Base-by-base conservation (phyloP, 2,888 invertebrate species). In the Micoletzkya japonica region DNA sequence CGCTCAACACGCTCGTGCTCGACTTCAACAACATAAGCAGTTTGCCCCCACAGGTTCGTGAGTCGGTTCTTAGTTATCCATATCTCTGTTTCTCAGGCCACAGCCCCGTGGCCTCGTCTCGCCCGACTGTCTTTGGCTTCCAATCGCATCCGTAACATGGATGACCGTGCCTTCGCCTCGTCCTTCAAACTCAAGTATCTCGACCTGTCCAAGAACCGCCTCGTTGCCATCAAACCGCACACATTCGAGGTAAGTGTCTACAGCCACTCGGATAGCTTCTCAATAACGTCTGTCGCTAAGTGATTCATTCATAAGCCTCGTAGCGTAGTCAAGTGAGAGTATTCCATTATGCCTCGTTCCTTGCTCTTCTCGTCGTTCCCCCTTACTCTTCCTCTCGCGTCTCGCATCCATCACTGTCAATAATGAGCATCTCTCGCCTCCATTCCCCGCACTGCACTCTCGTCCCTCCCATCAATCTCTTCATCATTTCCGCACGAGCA, bases 21-120 rank as follows among this genome's bases (percentile, higher is more conserved):
- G 94, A 94, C 85, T 93, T 94, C 87, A 95, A 95, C 87, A 91
- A 92, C 83, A 90, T 95, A 75, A 90, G 91, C 80, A 91, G 91
- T 83, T 90, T 95, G 77, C 92, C 93, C 85, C 90, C 91, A 34
- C 90, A 91, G 84, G 91, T 93, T 26, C 93, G 1, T 24, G 10
- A 14, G 20, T n/a, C n/a, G n/a, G n/a, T n/a, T n/a, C n/a, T n/a
- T n/a, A n/a, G n/a, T n/a, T n/a, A n/a, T n/a, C n/a, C n/a, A n/a
- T n/a, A n/a, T n/a, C n/a, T n/a, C n/a, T n/a, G n/a, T n/a, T 32
- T 34, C 36, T 10, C 57, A 57, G 56, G n/a, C 67, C 20, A 67
- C 67, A 14, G 67, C 67, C 30, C 67, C 67, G 44, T 67, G 67
- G 72, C 90, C 91, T 0, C 78, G 80, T 36, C 73, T 87, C 24